Evolutionary conservation across 2,797 vertebrate species (phyloP).

Genomic region (Adelosebastes latens): DNA sequence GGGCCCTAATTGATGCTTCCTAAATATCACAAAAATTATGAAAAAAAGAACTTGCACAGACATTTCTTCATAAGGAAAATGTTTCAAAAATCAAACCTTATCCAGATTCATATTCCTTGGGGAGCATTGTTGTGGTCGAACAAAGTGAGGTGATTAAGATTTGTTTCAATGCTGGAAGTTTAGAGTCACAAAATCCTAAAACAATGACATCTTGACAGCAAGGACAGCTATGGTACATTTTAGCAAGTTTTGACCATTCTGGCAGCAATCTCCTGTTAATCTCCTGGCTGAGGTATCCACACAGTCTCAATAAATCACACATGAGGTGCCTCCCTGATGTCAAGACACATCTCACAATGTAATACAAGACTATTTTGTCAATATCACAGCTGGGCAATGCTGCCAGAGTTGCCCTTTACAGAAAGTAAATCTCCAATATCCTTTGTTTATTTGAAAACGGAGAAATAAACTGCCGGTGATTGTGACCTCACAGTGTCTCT

Average conservation of each 20-base stretch:
- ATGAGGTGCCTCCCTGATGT: neutral
- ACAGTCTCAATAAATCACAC: neutral
- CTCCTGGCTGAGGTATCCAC: neutral
- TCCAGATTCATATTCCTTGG: neutral
- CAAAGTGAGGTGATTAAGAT: neutral
- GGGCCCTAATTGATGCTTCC: neutral
- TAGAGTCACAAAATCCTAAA: neutral
- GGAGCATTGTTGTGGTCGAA: neutral
- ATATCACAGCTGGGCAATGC: neutral
- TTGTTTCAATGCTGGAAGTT: neutral
- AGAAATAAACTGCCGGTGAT: neutral
- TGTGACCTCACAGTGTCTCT: neutral
- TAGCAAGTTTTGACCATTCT: neutral
- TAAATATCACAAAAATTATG: neutral
- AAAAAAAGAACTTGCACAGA: neutral
- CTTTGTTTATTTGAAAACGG: constrained; percentile 5
- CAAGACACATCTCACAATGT: neutral
- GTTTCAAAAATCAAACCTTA: neutral
- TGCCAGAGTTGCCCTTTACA: neutral
- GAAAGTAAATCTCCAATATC: neutral
- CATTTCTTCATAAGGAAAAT: neutral
- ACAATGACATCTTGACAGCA: neutral
- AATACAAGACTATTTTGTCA: neutral
- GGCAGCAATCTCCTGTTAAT: neutral
- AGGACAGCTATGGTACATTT: neutral